Evolutionary conservation across 2,113 vertebrate species (phyloP), one percentile per base, ranked within the genome.

Genomic region (Leptobrachium ailaonicum): DNA sequence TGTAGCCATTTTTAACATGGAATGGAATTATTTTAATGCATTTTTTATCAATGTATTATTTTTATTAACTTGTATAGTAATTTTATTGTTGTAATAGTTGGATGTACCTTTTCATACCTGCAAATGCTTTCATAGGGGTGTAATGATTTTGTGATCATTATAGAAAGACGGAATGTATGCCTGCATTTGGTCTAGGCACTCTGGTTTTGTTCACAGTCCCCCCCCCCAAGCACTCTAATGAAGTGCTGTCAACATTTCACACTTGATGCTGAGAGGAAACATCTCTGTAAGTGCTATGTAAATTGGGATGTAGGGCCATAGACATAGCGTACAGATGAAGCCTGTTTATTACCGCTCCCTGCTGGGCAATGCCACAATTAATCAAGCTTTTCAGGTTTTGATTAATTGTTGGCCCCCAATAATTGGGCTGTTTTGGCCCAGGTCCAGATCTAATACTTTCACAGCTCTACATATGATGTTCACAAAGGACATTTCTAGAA

Each of bases 301-400:
- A 90, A 85, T 82, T 66, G 41, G 78, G 83, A 68, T 82, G 84
- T 72, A 73, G 82, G 86, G 71, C 81, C 82, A 84, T 80, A 88
- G 87, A 83, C 85, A 82, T 80, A 71, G 66, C 77, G 20, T 82
- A 76, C 75, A 86, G 83, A 84, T 88, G 73, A 87, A 84, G 82
- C 85, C 85, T 87, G 77, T 86, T 83, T 84, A 76, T 84, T 73
- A 82, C 63, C 82, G 87, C 81, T 87, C 86, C 90, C 88, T 84
- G 87, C 90, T 92, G 89, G 86, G 91, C 84, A 78, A 71, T 91
- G 89, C 90, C 90, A 91, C 86, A 92, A 88, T 91, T 93, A 92
- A 94, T 93, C 90, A 91, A 87, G 89, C 88, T 93, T 92, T 93
- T 87, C 91, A 91, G 88, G 89, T 92, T 93, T 93, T 90, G 85